A percentile compares a stretch with the other conserved stretches of the same genome.
These are phyloP conservation scores for Trachymyrmex cornetzi DNA, from an alignment of 1,140 invertebrate species.

Conservation along the genomic window DNA sequence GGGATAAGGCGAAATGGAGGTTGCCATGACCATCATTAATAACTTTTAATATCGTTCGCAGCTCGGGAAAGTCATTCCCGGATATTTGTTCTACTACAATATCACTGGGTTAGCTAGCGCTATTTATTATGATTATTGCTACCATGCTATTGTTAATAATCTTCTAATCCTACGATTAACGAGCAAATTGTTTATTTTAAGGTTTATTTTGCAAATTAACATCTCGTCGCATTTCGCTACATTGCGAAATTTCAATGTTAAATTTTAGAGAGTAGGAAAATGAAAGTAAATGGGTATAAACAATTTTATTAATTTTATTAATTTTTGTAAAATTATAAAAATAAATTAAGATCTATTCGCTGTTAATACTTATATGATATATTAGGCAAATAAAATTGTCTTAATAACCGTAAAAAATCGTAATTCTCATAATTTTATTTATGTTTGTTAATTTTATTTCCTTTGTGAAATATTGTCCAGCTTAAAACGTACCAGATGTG, in stretches of 20 bases:
- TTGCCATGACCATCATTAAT: constrained; percentile 65
- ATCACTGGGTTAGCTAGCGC: constrained; percentile 16
- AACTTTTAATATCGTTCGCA: constrained; percentile 65
- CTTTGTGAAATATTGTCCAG: not conserved
- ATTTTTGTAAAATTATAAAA: not conserved
- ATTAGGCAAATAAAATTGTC: not conserved
- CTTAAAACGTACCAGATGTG: not conserved
- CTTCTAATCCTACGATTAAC: constrained; percentile 19
- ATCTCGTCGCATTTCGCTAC: not conserved
- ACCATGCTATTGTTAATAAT: constrained; percentile 34
- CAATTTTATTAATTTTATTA: not conserved
- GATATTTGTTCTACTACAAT: constrained; percentile 59
- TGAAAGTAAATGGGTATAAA: not conserved
- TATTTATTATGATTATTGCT: constrained; percentile 50
- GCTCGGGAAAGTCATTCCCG: constrained; percentile 59
- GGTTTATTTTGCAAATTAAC: not conserved
- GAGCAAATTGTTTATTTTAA: constrained; percentile 18
- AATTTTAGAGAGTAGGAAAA: not conserved
- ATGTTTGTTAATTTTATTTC: constrained; percentile 3
- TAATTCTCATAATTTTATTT: constrained; percentile 4
- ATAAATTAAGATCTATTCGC: not conserved
- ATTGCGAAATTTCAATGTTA: not conserved
- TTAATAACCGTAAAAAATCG: not conserved
- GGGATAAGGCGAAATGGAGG: constrained; percentile 45
- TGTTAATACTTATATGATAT: not conserved